phyloP scores from a whole-genome alignment of 2,797 vertebrate species.

The Eremophila alpestris region DNA sequence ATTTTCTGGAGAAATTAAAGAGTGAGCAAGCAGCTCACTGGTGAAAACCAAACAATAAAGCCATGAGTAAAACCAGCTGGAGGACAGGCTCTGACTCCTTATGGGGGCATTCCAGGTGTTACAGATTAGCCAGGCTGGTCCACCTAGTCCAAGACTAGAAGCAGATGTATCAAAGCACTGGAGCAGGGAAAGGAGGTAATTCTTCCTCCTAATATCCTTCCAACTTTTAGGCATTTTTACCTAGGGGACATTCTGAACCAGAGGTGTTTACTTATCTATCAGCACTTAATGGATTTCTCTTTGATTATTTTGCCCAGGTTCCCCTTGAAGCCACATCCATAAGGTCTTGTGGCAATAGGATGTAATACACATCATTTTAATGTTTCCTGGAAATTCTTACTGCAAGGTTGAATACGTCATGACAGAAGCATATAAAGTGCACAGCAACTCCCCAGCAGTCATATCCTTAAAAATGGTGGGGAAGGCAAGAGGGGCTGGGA shows the following conservation, averaged over 20 bases:
- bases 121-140: not conserved
- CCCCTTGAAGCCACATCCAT: not conserved
- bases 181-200: not conserved
- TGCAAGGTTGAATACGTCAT: not conserved
- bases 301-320: not conserved
- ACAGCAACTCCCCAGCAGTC: not conserved
- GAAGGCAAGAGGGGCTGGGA: not conserved
- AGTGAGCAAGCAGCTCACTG: not conserved
- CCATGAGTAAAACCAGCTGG: not conserved
- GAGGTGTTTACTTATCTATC: not conserved
- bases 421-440: not conserved
- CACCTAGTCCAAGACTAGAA: not conserved
- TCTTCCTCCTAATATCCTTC: not conserved
- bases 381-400: not conserved
- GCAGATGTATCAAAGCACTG: not conserved
- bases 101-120: not conserved
- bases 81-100: not conserved
- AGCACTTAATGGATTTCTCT: not conserved
- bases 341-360: not conserved
- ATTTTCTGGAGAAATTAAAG: not conserved
- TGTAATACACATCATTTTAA: not conserved
- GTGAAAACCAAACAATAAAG: not conserved
- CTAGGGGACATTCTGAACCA: not conserved
- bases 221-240: not conserved
- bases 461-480: not conserved